These are phyloP conservation scores for Spinus pinus DNA, from an alignment of 2,797 vertebrate genomes.

Conservation along the genomic window DNA sequence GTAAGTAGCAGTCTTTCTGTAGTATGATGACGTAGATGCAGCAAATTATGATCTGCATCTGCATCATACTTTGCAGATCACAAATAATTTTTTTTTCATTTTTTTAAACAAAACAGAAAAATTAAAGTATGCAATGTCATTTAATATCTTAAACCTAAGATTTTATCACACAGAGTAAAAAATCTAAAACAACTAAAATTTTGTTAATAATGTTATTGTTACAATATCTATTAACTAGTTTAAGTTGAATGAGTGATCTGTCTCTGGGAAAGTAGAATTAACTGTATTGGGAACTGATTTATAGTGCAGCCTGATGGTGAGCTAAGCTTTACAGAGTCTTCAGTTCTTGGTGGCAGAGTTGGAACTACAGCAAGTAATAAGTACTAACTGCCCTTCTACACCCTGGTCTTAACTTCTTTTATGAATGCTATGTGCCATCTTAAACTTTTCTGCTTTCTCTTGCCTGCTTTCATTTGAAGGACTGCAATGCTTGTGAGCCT, in stretches of 20 bases:
- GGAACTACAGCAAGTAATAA: not conserved
- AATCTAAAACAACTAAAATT: not conserved
- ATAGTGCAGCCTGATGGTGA: not conserved
- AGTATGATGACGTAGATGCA: not conserved
- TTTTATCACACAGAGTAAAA: not conserved
- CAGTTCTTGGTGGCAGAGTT: not conserved
- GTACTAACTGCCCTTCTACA: not conserved
- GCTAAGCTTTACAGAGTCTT: not conserved
- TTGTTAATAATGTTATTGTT: not conserved
- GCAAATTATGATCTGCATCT: not conserved
- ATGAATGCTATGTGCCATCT: fast-evolving
- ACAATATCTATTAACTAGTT: not conserved
- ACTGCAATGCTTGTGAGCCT: not conserved
- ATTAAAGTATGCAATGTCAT: not conserved
- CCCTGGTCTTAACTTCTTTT: not conserved
- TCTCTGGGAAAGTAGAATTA: not conserved
- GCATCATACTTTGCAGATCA: not conserved
- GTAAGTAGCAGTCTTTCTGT: not conserved
- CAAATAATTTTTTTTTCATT: fast-evolving
- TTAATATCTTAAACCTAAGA: not conserved
- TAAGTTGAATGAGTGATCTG: not conserved
- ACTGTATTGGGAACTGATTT: not conserved
- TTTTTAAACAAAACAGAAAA: not conserved
- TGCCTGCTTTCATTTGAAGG: not conserved
- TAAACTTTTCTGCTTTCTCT: not conserved